Base-by-base conservation (phyloP, 2,888 invertebrate genomes). In the Bellardia bayeri region DNA sequence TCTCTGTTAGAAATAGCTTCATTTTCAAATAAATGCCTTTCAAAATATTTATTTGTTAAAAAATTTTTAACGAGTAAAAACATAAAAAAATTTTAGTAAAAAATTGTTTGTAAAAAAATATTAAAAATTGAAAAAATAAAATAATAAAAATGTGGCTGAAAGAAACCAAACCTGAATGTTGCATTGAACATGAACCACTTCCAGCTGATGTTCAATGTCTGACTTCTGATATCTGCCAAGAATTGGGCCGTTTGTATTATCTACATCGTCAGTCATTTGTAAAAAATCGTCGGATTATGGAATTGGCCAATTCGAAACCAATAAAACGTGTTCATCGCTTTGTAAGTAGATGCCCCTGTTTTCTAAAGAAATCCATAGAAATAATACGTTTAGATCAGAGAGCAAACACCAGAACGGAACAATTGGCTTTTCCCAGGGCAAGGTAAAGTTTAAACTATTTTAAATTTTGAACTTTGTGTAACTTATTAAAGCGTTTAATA, bases 351-450 rank as follows among this genome's bases (percentile, higher is more conserved):
- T 92, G 92, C 69, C 51, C 91, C 1, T 92, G 92, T 69, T 87
- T 72, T 9, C 91, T 91, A 1, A 90, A 87, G 16, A 92, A 92
- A 78, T 86, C 89, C 4, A 90, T 91, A 42, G 89, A 92, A 51
- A 89, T 92, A 2, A 86, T 91, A 23, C 89, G 82, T 6, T 88
- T 90, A 13, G 90, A 92, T 2, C 6, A 56, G 23, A 89, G 90
- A 4, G 58, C 14, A 1, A 49, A 89, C n/a, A 93, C 92, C 0
- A 91, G 93, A 49, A 92, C 92, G 23, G 91, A 93, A 51, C 93
- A 92, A 82, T 85, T 93, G 42, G 91, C 93, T 0, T 89, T 91
- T 89, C 93, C 93, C 2, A 80, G 83, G 1, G 91, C 91, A 0
- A 88, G 91, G 91, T 91, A 30, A 30, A 7, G 40, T n/a, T 56